phyloP scores from a whole-genome alignment of 1,140 invertebrate species.

The Cydia amplana region DNA sequence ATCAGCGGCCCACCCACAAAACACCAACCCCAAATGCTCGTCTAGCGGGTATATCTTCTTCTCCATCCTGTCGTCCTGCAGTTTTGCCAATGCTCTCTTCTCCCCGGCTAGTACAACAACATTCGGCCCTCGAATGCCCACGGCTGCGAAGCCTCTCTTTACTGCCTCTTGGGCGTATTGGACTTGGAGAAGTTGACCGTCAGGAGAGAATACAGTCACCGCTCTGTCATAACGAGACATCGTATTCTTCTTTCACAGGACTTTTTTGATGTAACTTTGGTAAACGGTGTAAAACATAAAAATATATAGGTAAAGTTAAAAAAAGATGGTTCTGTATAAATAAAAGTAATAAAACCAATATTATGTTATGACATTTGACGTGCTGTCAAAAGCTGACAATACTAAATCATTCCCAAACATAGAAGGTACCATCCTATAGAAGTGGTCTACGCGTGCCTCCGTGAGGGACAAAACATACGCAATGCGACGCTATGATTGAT shows the following conservation, averaged over 20 bases:
- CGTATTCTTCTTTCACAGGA: background rate
- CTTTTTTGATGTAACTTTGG: background rate
- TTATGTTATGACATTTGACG: background rate
- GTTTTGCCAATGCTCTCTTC: constrained; percentile 42
- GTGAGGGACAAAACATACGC: too few species aligned
- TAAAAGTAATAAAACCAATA: too few species aligned
- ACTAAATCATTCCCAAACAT: too few species aligned
- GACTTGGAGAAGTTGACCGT: constrained; percentile 54
- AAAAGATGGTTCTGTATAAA: background rate
- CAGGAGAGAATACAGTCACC: constrained; percentile 55
- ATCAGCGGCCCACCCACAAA: constrained; percentile 52
- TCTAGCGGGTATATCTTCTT: constrained; percentile 55
- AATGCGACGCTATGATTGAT: too few species aligned
- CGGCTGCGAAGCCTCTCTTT: constrained; percentile 45
- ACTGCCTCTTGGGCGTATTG: constrained; percentile 55
- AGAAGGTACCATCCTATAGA: too few species aligned
- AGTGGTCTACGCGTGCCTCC: too few species aligned
- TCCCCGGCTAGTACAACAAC: constrained; percentile 48
- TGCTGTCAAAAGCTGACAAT: background rate
- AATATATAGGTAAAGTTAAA: background rate
- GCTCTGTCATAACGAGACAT: constrained; percentile 55
- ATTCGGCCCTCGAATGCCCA: constrained; percentile 45
- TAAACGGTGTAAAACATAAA: background rate
- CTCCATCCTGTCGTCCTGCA: constrained; percentile 50
- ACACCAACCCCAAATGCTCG: constrained; percentile 49